These are phyloP conservation scores for Polyommatus iphigenia DNA, from an alignment of 2,888 invertebrate genomes.

Conservation along the genomic window DNA sequence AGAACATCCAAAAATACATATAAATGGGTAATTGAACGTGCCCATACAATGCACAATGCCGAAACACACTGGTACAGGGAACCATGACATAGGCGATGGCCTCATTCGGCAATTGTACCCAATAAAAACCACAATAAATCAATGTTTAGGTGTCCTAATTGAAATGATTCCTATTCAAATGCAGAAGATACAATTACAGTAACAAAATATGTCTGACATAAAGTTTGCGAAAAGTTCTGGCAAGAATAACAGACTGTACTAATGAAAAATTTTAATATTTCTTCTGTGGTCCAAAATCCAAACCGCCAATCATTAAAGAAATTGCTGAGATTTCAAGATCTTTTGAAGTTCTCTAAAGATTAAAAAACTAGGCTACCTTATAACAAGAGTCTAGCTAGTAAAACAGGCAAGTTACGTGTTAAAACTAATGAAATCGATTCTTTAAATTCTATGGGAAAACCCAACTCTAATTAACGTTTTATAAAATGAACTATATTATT, in stretches of 20 bases:
- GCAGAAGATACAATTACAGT: background rate
- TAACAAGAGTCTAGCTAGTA: background rate
- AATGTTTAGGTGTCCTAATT: background rate
- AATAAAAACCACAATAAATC: conserved; percentile 16
- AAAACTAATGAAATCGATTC: background rate
- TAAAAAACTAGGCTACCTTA: too few species aligned
- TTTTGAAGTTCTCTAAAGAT: too few species aligned
- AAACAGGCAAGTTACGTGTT: background rate
- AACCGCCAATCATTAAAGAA: too few species aligned
- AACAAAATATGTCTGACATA: background rate
- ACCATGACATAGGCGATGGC: conserved; percentile 21
- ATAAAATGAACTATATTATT: background rate
- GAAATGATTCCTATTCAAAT: background rate
- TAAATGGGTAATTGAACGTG: background rate
- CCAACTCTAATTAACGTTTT: background rate
- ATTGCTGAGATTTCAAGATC: too few species aligned
- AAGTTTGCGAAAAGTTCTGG: background rate
- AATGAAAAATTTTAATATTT: background rate
- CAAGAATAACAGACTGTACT: background rate
- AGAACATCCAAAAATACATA: background rate
- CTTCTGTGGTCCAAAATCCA: too few species aligned
- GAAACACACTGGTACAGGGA: background rate
- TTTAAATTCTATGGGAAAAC: background rate
- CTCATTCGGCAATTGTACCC: conserved; percentile 26
- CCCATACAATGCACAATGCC: background rate